Conservation (phyloP, 2,888 invertebrate species). For the Nomada lathburiana region DNA sequence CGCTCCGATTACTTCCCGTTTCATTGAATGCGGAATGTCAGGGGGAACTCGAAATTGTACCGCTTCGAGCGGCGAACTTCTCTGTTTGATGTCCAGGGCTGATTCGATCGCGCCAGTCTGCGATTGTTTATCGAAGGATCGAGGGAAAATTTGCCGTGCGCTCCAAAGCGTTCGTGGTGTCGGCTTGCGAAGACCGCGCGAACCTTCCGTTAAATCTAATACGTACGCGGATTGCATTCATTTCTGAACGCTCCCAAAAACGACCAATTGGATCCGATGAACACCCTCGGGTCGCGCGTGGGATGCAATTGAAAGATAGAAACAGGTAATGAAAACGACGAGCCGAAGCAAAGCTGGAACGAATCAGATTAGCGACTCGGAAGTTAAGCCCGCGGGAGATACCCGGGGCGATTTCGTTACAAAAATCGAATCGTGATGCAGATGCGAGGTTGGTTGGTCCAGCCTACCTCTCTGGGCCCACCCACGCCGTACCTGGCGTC, state of each 20-base stretch:
- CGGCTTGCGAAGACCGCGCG: background rate
- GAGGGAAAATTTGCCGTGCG: background rate
- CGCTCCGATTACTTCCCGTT: conserved; percentile 44
- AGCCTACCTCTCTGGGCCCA: conserved; percentile 78
- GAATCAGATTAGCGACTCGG: conserved; percentile 15
- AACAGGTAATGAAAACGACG: background rate
- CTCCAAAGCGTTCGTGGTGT: too few relatives aligned
- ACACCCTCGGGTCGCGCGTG: background rate
- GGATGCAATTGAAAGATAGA: background rate
- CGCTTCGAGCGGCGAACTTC: conserved; percentile 1
- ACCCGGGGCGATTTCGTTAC: conserved; percentile 31
- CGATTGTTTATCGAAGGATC: background rate
- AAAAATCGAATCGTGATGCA: conserved; percentile 66
- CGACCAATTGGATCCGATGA: too few relatives aligned
- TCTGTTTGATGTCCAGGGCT: background rate
- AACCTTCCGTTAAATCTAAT: background rate
- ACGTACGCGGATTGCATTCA: background rate
- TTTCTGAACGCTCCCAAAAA: background rate
- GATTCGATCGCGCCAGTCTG: background rate
- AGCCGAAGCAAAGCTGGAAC: background rate
- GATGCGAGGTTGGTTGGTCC: conserved; percentile 67
- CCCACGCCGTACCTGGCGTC: conserved; percentile 74
- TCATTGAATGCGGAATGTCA: conserved; percentile 22
- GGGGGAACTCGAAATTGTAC: conserved; percentile 11
- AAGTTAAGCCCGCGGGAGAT: conserved; percentile 8